Evolutionary conservation across 1,140 invertebrate species (phyloP).

Genomic region (Drosophila trapezifrons): DNA sequence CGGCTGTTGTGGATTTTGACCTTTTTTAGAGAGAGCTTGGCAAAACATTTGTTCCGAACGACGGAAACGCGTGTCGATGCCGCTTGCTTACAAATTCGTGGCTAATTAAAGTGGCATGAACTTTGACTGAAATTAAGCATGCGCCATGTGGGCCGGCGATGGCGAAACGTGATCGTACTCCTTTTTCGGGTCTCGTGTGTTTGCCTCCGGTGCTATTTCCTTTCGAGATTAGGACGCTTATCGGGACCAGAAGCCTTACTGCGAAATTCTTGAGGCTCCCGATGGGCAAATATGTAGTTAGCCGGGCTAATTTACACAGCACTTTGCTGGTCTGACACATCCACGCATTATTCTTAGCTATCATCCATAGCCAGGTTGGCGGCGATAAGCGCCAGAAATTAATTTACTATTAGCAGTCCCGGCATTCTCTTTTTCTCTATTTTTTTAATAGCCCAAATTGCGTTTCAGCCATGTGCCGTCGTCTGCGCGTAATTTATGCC

Average conservation of each 20-base stretch:
- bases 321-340: slow-evolving; percentile 77
- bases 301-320: slow-evolving; percentile 78
- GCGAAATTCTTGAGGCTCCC: slow-evolving; percentile 63
- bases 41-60: slow-evolving; percentile 77
- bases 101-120: slow-evolving; percentile 52
- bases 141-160: slow-evolving; percentile 33
- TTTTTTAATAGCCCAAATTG: slow-evolving; percentile 62
- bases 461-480: slow-evolving; percentile 34
- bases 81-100: slow-evolving; percentile 66
- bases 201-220: slow-evolving; percentile 53
- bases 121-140: slow-evolving; percentile 58
- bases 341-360: slow-evolving; percentile 50
- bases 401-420: slow-evolving; percentile 76
- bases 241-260: slow-evolving; percentile 52
- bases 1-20: slow-evolving; percentile 50
- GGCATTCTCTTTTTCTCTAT: slow-evolving; percentile 20
- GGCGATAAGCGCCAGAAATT: slow-evolving; percentile 73
- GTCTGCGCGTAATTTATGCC: slow-evolving; percentile 67
- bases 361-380: slow-evolving; percentile 36
- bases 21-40: slow-evolving; percentile 69
- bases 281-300: slow-evolving; percentile 60
- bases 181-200: slow-evolving; percentile 45
- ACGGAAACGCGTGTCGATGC: slow-evolving; percentile 73
- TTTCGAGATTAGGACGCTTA: slow-evolving; percentile 43
- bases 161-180: slow-evolving; percentile 45